phyloP scores from a whole-genome alignment of 2,113 vertebrate genomes.

The Campylomormyrus tamandua region DNA sequence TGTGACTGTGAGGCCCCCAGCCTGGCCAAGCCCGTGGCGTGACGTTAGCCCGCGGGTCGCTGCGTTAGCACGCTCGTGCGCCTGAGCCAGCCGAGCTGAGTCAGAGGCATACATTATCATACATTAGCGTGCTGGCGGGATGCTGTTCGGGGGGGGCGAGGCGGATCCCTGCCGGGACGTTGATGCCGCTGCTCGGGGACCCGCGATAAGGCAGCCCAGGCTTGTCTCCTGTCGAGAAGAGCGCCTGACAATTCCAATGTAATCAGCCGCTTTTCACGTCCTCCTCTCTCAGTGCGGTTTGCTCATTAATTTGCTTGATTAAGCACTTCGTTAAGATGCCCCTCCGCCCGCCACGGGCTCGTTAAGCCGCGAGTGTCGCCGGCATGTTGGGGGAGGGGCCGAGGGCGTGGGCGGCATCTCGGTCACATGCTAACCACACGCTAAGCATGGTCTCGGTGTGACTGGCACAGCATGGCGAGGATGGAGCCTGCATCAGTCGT shows the following conservation, averaged over 20 bases:
- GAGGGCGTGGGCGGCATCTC: not conserved
- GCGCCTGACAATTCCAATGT: not conserved
- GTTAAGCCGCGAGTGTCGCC: not conserved
- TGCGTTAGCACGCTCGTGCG: not conserved
- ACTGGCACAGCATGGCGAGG: not conserved
- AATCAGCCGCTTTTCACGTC: not conserved
- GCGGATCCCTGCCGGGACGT: not conserved
- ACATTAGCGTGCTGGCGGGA: not conserved
- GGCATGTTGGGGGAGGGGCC: not conserved
- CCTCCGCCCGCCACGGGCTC: not conserved
- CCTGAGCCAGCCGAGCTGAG: not conserved
- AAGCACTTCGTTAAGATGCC: conserved; percentile 12
- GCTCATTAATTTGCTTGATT: conserved; percentile 10
- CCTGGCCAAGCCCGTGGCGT: not conserved
- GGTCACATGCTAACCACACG: no score
- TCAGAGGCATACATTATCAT: not conserved
- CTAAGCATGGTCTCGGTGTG: not conserved
- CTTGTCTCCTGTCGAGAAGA: not conserved
- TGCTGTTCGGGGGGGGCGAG: not conserved
- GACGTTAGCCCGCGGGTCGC: not conserved
- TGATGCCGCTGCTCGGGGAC: not conserved
- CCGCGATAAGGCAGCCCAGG: not conserved
- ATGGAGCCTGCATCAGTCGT: not conserved
- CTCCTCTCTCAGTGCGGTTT: not conserved
- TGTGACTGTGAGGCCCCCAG: not conserved